Base-by-base conservation (phyloP, 2,113 vertebrate genomes). In the Barbus barbus region DNA sequence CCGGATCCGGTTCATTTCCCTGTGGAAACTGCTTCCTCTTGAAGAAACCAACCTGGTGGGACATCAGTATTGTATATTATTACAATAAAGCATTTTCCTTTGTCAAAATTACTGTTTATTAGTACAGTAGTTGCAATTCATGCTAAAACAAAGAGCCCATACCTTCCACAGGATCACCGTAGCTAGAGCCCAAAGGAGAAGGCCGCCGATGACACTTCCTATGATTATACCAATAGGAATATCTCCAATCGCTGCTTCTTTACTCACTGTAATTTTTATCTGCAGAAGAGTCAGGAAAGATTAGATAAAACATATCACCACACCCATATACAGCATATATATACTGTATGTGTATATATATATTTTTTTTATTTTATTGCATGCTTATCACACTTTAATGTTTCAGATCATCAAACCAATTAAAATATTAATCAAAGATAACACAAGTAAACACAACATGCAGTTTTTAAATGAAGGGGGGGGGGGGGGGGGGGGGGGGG, bases 21-120 rank as follows among this genome's bases (percentile, higher is more conserved):
- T 96, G 94, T 90, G 96, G 95, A 82, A 96, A 90, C 9, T 94
- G 95, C 89, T 96, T 95, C 87, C 96, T 95, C 91, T 96, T 95
- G 93, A 97, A 97, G 92, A 97, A 97, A 26, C 96, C 96, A 24
- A 97, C 86, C 96, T 97, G 92, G 28, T 56, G 22, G 14, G 18
- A 82, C 46, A 82, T 53, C 65, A 71, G 31, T 6, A 33, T 51
- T 26, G 71, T 18, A 56, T 5, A 24, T 12, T 44, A 31, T 63
- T 63, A 72, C 12, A 46, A 71, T 8, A 41, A 26, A 83, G 7
- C 36, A 79, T 7, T 44, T 20, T 24, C 28, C 4, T 56, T 63
- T 20, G 18, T 61, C 53, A 63, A 9, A 20, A 76, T 41, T 9
- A 24, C 20, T 26, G 20, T 60, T 12, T 20, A 53, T 18, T 22